Evolutionary conservation across 2,888 invertebrate genomes (phyloP), one percentile per base, ranked within the genome.

Genomic region (Cosmia trapezina): DNA sequence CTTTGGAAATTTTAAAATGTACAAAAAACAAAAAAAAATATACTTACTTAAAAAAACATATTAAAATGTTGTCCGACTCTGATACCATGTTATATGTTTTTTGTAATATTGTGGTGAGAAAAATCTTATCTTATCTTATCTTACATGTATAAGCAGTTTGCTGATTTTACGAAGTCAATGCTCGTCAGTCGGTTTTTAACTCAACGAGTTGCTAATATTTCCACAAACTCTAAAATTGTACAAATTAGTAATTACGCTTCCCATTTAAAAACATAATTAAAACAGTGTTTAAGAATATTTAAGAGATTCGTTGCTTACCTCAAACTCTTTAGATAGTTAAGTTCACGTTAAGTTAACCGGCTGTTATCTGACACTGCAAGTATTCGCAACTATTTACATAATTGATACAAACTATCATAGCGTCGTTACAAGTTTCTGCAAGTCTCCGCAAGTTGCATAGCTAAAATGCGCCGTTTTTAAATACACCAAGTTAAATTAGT

Each of bases 381-480:
- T 69, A 57, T 54, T 59, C 43, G 0, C 64, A 77, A 73, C 11
- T 67, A 83, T 80, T 80, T 76, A 80, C 81, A 83, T 80, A 83
- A 83, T 62, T 80, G 65, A 76, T 53, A 64, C 60, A 59, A 72
- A 59, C 63, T 72, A 73, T 75, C 49, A 62, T 9, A 71, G 70
- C 59, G 0, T 68, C 64, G 45, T 70, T 67, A 61, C 37, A 82
- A 69, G 62, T 53, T 19, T 17, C 19, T 49, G 51, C 51, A 43
- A 62, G 62, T 57, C 28, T 22, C 28, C 51, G 51, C 61, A 60
- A 64, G 41, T 64, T 57, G 63, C 56, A 64, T 33, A 28, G 28
- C 43, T 9, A 49, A 60, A 63, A 70, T 51, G 12, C 61, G 22
- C 0, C 33, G 22, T 65, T 65, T 77, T 70, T 68, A 37, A 54